These are phyloP conservation scores for Linnaemya tessellans DNA, from an alignment of 2,888 invertebrate genomes.

Conservation along the genomic window DNA sequence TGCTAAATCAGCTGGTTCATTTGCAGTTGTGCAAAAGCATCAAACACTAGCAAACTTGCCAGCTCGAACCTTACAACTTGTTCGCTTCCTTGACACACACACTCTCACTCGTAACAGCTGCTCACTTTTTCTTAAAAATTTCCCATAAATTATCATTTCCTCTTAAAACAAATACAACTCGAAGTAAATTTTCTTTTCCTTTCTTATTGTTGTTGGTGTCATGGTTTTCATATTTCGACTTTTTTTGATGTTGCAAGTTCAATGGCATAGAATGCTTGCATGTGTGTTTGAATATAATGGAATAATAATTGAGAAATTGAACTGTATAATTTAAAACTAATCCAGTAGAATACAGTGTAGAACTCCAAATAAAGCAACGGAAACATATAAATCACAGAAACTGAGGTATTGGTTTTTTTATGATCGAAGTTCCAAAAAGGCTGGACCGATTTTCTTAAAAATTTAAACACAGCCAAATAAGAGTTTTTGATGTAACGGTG, in stretches of 20 bases:
- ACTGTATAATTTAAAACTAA: too few species aligned
- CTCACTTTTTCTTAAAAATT: constrained; percentile 25
- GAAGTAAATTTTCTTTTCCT: neutral
- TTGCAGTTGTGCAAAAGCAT: constrained; percentile 40
- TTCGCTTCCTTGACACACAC: neutral
- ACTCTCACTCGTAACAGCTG: neutral
- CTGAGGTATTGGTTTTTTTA: too few species aligned
- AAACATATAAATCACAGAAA: too few species aligned
- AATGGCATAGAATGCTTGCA: neutral
- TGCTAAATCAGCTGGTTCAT: constrained; percentile 68
- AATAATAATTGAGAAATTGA: neutral
- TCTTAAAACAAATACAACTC: constrained; percentile 24
- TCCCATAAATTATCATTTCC: constrained; percentile 57
- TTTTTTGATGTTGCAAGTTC: neutral
- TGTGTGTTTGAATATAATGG: neutral
- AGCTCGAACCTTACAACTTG: constrained; percentile 54
- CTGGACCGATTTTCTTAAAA: too few species aligned
- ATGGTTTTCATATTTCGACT: constrained; percentile 14
- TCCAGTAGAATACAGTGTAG: too few species aligned
- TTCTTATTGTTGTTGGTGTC: constrained; percentile 10
- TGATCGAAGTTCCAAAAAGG: too few species aligned
- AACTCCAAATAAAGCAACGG: too few species aligned
- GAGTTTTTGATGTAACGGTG: too few species aligned
- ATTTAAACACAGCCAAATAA: too few species aligned
- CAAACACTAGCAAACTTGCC: constrained; percentile 17